Percentiles rank a stretch among this genome's conserved stretches.
Evolutionary conservation across 2,888 invertebrate genomes (phyloP).

Genomic region (Agrotis ipsilon): DNA sequence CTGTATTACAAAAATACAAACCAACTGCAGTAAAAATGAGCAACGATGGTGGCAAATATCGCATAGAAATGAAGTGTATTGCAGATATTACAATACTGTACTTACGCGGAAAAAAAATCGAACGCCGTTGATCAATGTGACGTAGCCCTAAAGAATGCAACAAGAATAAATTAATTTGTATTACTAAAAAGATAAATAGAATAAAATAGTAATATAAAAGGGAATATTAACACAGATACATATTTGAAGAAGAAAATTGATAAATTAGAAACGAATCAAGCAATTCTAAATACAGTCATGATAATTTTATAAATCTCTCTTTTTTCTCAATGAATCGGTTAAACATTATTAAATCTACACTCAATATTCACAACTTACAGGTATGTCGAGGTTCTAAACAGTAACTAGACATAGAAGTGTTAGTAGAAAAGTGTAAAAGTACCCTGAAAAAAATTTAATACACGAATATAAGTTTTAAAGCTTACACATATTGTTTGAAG

Average conservation of each 20-base stretch:
- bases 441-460: constrained; percentile 78
- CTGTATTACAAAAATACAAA: no score
- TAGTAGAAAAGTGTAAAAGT: constrained; percentile 86
- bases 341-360: constrained; percentile 48
- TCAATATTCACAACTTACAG: constrained; percentile 51
- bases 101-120: no score
- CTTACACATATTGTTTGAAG: constrained; percentile 66
- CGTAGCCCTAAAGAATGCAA: no score
- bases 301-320: constrained; percentile 28
- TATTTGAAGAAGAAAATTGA: neutral
- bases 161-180: neutral
- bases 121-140: no score
- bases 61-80: no score
- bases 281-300: constrained; percentile 3
- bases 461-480: constrained; percentile 68
- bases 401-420: constrained; percentile 55
- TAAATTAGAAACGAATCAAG: neutral
- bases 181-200: neutral
- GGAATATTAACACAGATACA: neutral
- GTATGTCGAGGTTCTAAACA: constrained; percentile 52
- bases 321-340: constrained; percentile 25
- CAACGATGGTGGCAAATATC: no score
- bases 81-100: no score
- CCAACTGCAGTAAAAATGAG: no score
- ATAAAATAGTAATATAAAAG: no score